Base-by-base conservation (phyloP, 1,140 invertebrate species). In the Kradibia gibbosae region DNA sequence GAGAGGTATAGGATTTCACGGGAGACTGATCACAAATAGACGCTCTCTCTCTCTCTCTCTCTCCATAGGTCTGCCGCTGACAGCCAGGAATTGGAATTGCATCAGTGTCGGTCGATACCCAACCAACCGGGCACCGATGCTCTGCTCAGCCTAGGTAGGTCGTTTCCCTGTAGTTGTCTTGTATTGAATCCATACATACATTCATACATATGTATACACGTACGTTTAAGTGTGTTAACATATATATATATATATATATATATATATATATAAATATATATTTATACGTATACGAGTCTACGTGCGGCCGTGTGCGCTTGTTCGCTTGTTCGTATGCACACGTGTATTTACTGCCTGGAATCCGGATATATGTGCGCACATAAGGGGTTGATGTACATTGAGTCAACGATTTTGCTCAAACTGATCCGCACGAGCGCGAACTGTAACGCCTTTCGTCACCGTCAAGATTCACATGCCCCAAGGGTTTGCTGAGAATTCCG, bases 71-170 rank as follows among this genome's bases (percentile, higher is more conserved):
- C 90, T 91, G 90, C 89, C 88, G 90, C 90, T 91, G 90, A 91
- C 90, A 91, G 90, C 89, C 88, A 91, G 89, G 90, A 91, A 91
- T 91, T 91, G 90, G 90, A 91, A 91, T 91, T 91, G 90, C 90
- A 91, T 91, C 89, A 90, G 90, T 90, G 87, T 89, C 90, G 90
- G 89, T 91, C 90, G 89, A 90, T 91, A 90, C 88, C 88, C 89
- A 89, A 82, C 86, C 89, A 89, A 86, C 86, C 85, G 84, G 55
- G 15, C 80, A 80, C 84, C 83, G 85, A n/a, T 55, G 67, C 81
- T 82, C 83, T 85, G 84, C 87, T 85, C 25, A 78, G 71, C 83
- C 84, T 84, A 83, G 79, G 70, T 86, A 85, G 84, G 81, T 82
- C 82, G 84, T 81, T 84, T 82, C 72, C 82, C 62, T 83, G 84